Evolutionary conservation across 2,113 vertebrate genomes (phyloP).

Genomic region (Lichenostomus cassidix): DNA sequence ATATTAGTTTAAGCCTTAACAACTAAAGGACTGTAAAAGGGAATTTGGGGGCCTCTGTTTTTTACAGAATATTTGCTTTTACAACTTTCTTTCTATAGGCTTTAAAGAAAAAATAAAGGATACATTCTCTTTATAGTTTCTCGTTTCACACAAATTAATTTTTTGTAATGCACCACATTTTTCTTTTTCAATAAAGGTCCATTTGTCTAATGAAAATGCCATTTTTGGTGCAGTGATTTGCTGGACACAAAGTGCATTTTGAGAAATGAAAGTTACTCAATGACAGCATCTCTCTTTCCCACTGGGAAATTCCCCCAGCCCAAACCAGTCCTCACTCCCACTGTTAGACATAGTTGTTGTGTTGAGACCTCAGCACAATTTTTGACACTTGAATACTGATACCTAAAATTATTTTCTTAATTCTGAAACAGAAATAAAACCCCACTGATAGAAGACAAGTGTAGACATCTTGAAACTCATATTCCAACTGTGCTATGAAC

Average conservation of each 20-base stretch:
- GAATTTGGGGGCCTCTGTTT: neutral
- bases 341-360: too few relatives aligned
- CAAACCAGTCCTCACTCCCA: neutral
- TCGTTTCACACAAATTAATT: neutral
- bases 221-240: neutral
- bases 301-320: neutral
- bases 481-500: neutral
- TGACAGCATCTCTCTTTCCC: neutral
- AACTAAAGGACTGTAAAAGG: constrained; percentile 18
- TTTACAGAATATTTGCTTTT: neutral
- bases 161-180: neutral
- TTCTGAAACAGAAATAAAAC: neutral
- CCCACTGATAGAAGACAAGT: neutral
- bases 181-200: constrained; percentile 36
- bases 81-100: neutral
- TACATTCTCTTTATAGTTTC: neutral
- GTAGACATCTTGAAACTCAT: neutral
- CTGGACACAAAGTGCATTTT: neutral
- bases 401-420: neutral
- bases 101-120: neutral
- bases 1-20: constrained; percentile 28
- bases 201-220: neutral
- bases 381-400: neutral
- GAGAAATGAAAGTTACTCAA: neutral
- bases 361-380: neutral